These are phyloP conservation scores for Delphinapterus leucas DNA, from an alignment of 2,113 vertebrate genomes.

Conservation along the genomic window DNA sequence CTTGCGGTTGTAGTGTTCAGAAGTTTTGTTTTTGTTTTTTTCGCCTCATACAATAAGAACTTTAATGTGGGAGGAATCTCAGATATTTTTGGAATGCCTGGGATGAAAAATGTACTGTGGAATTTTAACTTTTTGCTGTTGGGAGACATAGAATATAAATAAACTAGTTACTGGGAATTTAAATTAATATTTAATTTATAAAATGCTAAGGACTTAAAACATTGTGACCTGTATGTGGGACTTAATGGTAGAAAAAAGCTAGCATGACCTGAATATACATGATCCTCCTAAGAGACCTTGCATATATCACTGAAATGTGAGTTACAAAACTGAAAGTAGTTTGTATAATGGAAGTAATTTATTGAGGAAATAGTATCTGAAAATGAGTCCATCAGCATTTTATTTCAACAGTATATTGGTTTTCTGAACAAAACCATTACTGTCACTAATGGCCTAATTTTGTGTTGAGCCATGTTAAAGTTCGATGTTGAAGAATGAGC, in stretches of 20 bases:
- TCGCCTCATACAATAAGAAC: not conserved
- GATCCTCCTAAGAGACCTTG: not conserved
- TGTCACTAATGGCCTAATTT: not conserved
- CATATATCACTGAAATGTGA: not conserved
- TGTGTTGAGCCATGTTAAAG: not conserved
- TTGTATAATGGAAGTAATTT: not conserved
- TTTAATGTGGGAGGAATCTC: not conserved
- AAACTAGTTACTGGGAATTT: not conserved
- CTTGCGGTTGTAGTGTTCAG: not conserved
- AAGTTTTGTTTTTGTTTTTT: not conserved
- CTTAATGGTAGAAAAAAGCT: not conserved
- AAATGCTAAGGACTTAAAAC: not conserved
- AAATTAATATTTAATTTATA: not conserved
- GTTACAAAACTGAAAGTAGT: not conserved
- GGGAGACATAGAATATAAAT: not conserved
- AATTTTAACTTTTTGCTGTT: not conserved
- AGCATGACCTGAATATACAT: not conserved
- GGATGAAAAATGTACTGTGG: not conserved
- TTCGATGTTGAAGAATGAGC: not conserved
- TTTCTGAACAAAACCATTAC: not conserved
- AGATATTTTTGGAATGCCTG: not conserved
- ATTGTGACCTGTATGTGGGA: not conserved
- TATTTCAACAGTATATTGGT: not conserved
- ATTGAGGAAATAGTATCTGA: not conserved
- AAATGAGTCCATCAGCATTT: not conserved